Evolutionary conservation across 2,888 invertebrate species (phyloP).

Genomic region (Cylindroiulus punctatus): DNA sequence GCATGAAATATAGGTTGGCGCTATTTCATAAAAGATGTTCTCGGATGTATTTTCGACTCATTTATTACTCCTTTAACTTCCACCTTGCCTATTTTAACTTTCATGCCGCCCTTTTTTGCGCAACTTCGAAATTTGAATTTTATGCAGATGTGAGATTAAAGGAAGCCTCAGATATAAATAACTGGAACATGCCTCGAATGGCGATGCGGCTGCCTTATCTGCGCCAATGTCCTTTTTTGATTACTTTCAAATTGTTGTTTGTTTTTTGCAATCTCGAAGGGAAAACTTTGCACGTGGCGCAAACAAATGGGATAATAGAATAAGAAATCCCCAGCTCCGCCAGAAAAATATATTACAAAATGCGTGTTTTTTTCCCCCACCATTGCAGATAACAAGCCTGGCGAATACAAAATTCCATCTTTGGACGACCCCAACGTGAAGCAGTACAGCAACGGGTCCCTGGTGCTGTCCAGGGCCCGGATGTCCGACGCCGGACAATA

Average conservation of each 20-base stretch:
- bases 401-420: slow-evolving; percentile 53
- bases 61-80: slow-evolving; percentile 42
- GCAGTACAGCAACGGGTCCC: slow-evolving; percentile 53
- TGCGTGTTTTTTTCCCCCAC: background rate
- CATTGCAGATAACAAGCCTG: slow-evolving; percentile 55
- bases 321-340: background rate
- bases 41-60: slow-evolving; percentile 26
- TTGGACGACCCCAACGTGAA: slow-evolving; percentile 52
- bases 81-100: slow-evolving; percentile 42
- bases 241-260: background rate
- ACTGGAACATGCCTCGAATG: background rate
- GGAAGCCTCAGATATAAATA: slow-evolving; percentile 17
- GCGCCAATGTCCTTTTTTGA: background rate
- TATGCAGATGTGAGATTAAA: slow-evolving; percentile 29
- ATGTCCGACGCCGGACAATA: slow-evolving; percentile 57
- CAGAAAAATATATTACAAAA: slow-evolving; percentile 2
- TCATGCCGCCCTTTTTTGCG: background rate
- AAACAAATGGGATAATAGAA: slow-evolving; percentile 6
- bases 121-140: slow-evolving; percentile 20
- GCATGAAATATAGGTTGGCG: slow-evolving; percentile 37
- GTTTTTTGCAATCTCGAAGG: background rate
- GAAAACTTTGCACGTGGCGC: background rate
- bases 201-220: background rate
- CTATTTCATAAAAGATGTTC: slow-evolving; percentile 40
- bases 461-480: slow-evolving; percentile 53